phyloP scores from a whole-genome alignment of 2,113 vertebrate genomes.

The Cheilinus undulatus region DNA sequence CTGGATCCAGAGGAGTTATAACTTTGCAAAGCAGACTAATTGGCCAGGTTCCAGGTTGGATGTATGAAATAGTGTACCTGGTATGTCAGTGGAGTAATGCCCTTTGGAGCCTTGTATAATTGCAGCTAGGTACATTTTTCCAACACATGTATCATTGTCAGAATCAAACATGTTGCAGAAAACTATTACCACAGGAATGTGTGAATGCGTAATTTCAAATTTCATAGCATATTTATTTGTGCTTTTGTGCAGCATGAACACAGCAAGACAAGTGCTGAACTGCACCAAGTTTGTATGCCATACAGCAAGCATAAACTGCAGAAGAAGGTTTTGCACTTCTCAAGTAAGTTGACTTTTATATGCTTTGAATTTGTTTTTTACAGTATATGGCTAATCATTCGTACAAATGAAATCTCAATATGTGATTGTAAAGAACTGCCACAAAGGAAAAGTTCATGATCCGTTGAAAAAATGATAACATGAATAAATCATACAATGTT shows the following conservation, averaged over 20 bases:
- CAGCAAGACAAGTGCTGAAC: conserved; percentile 26
- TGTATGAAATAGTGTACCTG: no score
- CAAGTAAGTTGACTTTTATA: conserved; percentile 61
- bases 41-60: no score
- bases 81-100: no score
- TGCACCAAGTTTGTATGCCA: conserved; percentile 25
- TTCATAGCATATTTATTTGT: not conserved
- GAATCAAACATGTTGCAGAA: not conserved
- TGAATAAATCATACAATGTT: no score
- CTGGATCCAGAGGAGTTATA: no score
- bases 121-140: no score
- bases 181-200: not conserved
- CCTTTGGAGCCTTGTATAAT: no score
- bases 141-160: no score
- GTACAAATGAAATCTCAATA: not conserved
- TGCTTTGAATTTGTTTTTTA: not conserved
- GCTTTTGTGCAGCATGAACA: conserved; percentile 71
- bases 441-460: no score
- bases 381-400: not conserved
- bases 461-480: not conserved
- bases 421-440: no score
- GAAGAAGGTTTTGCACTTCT: conserved; percentile 58
- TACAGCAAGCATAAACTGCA: conserved; percentile 24
- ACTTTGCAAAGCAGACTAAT: no score
- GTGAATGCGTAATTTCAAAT: not conserved